These are phyloP conservation scores for Onychomys arenicola DNA, from an alignment of 2,797 vertebrate genomes.

Conservation along the genomic window DNA sequence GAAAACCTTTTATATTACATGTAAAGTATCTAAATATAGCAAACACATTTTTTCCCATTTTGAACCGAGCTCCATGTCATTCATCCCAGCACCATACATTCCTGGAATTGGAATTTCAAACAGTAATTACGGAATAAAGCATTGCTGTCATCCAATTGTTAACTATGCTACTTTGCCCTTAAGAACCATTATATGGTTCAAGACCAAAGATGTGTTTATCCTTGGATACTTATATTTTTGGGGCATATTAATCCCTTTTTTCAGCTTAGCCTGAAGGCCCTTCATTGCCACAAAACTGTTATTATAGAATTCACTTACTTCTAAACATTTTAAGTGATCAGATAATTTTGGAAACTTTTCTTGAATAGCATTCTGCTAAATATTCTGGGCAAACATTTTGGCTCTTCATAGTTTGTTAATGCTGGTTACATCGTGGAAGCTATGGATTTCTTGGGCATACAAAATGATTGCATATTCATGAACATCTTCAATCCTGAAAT, in stretches of 20 bases:
- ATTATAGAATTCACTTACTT: conserved; percentile 56
- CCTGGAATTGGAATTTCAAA: background rate
- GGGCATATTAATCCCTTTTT: background rate
- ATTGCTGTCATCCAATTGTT: background rate
- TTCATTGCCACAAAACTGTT: conserved; percentile 8
- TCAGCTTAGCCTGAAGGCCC: background rate
- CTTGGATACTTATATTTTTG: background rate
- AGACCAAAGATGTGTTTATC: conserved; percentile 27
- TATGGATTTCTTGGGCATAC: conserved; percentile 78
- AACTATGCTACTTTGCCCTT: background rate
- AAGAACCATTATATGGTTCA: background rate
- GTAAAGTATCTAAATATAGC: background rate
- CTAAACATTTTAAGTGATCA: conserved; percentile 65
- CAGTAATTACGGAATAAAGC: background rate
- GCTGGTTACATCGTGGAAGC: conserved; percentile 74
- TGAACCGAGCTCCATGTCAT: background rate
- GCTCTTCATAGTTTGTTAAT: conserved; percentile 74
- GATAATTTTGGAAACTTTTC: conserved; percentile 72
- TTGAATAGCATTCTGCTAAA: conserved; percentile 76
- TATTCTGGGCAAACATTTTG: conserved; percentile 77
- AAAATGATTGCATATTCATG: conserved; percentile 81
- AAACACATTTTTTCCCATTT: background rate
- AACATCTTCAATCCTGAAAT: conserved; percentile 83
- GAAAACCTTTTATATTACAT: background rate
- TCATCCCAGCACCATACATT: background rate